Evolutionary conservation across 2,113 vertebrate genomes (phyloP), one percentile per base, ranked within the genome.

Genomic region (Lophotis ruficrista): DNA sequence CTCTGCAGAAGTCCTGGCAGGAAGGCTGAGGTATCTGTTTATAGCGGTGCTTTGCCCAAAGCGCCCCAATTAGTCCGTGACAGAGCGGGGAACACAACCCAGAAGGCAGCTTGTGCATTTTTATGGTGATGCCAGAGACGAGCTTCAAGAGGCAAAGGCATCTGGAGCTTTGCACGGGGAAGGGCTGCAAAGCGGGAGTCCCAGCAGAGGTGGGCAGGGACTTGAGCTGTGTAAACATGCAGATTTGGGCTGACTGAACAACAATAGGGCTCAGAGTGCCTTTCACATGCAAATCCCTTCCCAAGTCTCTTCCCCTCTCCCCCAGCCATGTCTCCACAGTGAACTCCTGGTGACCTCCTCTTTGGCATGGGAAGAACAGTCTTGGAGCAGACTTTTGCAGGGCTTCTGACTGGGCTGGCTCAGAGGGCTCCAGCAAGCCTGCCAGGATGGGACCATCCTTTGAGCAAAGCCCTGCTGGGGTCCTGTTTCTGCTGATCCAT

Each of bases 251-350:
- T 65, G 72, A 35, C 79, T n/a, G 87, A 83, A 65, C 89, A 96
- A 96, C 94, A 97, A 95, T 87, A 65, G 91, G 57, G 65, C 83
- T 95, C 92, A 18, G 77, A 91, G 77, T 50, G 65, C 83, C 61
- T 96, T 97, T 97, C 94, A 96, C 96, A 95, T 97, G 96, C 96
- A 96, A 96, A 97, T 96, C 94, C 37, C 58, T 85, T n/a, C 85
- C 72, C 57, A 43, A 81, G 89, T 50, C 72, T 69, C 86, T 94
- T 93, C 64, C 57, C 31, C 48, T 89, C 80, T 94, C 77, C 45
- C 89, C 86, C 72, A 77, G 7, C 79, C 45, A 4, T 1, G 35
- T 93, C 83, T 95, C 69, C 62, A 30, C 77, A 4, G 87, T 96
- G 96, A 97, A 97, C 96, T 97, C 95, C 77, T 14, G 77, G 65